Percentiles rank a stretch among this genome's conserved stretches.
Evolutionary conservation across 2,888 invertebrate genomes (phyloP).

Genomic region (Chaetogeoica ovagalla): DNA sequence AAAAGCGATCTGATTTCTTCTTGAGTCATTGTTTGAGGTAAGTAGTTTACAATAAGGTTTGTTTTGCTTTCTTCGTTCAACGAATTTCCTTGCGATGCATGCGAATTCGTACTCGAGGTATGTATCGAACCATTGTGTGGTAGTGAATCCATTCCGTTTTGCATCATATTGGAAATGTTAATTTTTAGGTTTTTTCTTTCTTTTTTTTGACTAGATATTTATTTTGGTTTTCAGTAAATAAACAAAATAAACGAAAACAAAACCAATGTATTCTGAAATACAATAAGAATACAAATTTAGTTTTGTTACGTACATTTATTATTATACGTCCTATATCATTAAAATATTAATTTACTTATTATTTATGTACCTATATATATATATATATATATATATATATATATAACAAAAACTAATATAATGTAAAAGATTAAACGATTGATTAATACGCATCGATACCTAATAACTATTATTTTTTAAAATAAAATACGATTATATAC

Average conservation of each 20-base stretch:
- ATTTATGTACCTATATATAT: neutral
- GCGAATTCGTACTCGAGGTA: slow-evolving; percentile 59
- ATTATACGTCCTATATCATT: neutral
- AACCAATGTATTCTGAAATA: slow-evolving; percentile 42
- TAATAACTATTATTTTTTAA: no score
- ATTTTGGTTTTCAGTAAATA: slow-evolving; percentile 35
- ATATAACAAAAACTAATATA: no score
- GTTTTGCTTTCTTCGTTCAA: slow-evolving; percentile 91
- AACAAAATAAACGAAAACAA: slow-evolving; percentile 36
- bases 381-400: no score
- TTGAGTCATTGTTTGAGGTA: slow-evolving; percentile 99
- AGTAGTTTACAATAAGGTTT: slow-evolving; percentile 98
- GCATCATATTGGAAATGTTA: slow-evolving; percentile 67
- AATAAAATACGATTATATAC: no score
- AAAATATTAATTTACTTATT: no score
- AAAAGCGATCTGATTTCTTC: slow-evolving; percentile 98
- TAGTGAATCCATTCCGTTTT: slow-evolving; percentile 78
- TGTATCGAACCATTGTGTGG: slow-evolving; percentile 75
- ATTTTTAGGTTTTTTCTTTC: neutral
- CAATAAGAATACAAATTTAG: slow-evolving; percentile 10
- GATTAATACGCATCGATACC: no score
- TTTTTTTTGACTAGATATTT: slow-evolving; percentile 18
- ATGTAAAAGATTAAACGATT: no score
- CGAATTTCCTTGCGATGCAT: slow-evolving; percentile 59
- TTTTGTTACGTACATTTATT: neutral